Evolutionary conservation across 2,888 invertebrate genomes (phyloP), one percentile per base, ranked within the genome.

Genomic region (Sepioteuthis lessoniana): DNA sequence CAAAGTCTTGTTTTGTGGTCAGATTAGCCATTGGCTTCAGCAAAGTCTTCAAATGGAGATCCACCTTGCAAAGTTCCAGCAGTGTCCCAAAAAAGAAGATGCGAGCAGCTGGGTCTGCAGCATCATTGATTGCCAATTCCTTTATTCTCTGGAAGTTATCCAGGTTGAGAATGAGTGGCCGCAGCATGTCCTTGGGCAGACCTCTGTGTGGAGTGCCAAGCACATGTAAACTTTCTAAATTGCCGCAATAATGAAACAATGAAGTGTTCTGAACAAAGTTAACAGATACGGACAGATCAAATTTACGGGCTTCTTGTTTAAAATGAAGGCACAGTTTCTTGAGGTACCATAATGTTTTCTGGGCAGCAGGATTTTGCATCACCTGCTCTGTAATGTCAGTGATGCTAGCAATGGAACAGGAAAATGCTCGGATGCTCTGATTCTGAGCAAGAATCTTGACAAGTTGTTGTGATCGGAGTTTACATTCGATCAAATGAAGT

Each of bases 11-110:
- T 94, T 96, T 96, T 28, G 91, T 91, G 46, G 95, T 95, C 46
- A 96, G 95, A 94, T 96, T 96, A 35, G 96, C 96, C 91, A 96
- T 95, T 0, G 96, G 96, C 95, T 96, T 96, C 46, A 96, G 95
- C 38, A 96, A 94, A 35, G 96, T 96, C 90, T 95, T 95, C 94
- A 96, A 95, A 19, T 95, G 95, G 1, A 96, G 94, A 35, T 95
- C 95, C 38, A 96, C 94, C 94, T 96, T 95, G 94, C 96, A 96
- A 28, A 96, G 95, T 93, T 96, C 96, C 93, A 96, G 95, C 91
- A 97, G 94, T n/a, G 96, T 96, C 47, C 96, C 96, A 94, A 96
- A 97, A 95, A 96, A 97, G 94, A 97, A 96, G 95, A 97, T 96
- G 93, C 97, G 95, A 42, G 97, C 96, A 38, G 96, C 96, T 25